phyloP scores from a whole-genome alignment of 2,888 invertebrate species.

The Matsumyia berberina region DNA sequence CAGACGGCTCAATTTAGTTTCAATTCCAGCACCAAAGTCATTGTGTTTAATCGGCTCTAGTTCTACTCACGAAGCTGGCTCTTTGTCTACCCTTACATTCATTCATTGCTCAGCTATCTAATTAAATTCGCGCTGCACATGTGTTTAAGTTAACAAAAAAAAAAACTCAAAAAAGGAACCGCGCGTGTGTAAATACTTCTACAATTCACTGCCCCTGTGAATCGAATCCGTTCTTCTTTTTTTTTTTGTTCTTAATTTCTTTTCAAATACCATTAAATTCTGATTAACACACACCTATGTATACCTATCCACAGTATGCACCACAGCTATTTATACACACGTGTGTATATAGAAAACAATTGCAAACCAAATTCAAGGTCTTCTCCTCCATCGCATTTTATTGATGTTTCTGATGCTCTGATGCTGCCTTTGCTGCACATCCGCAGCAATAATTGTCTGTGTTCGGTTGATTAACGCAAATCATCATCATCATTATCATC shows the following conservation, averaged over 20 bases:
- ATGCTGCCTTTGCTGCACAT: constrained; percentile 49
- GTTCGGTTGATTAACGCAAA: constrained; percentile 75
- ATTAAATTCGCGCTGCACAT: constrained; percentile 50
- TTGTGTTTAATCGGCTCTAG: constrained; percentile 11
- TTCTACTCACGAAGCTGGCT: background rate
- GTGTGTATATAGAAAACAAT: constrained; percentile 56
- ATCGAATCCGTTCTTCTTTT: background rate
- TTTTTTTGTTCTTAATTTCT: constrained; percentile 40
- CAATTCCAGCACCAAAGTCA: constrained; percentile 8
- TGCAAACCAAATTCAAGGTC: constrained; percentile 75
- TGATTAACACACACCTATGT: constrained; percentile 69
- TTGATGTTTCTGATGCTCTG: constrained; percentile 60
- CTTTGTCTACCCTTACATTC: constrained; percentile 3
- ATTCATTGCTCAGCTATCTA: constrained; percentile 39
- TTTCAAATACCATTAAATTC: constrained; percentile 73
- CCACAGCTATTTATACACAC: constrained; percentile 7
- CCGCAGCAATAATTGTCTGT: constrained; percentile 70
- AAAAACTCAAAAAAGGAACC: constrained; percentile 34
- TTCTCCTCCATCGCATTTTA: constrained; percentile 72
- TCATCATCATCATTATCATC: constrained; percentile 67
- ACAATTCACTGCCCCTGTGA: constrained; percentile 6
- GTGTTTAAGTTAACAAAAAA: constrained; percentile 18
- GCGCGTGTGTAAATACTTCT: constrained; percentile 42
- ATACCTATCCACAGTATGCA: constrained; percentile 9
- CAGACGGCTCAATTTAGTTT: constrained; percentile 8